Evolutionary conservation across 2,113 vertebrate species (phyloP), one percentile per base, ranked within the genome.

Genomic region (Podarcis muralis): DNA sequence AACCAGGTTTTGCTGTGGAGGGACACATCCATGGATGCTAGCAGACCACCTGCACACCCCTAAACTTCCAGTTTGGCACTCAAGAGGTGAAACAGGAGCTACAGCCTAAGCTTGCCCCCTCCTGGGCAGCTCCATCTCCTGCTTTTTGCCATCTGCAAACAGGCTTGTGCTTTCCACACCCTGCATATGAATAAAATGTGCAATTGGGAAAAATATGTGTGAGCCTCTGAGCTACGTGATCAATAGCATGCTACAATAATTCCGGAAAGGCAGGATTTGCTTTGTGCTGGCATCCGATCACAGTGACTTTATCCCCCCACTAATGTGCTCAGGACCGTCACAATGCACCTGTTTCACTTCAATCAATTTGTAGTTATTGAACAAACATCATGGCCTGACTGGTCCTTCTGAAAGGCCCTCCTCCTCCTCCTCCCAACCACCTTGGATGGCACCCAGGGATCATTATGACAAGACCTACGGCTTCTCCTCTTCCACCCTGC

Each of bases 291-390:
- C 85, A 85, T 92, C 83, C 88, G 86, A 88, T 37, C 76, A 91
- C 92, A 87, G 83, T 91, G 91, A 93, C 94, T 93, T 93, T 87
- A 87, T 90, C 92, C 92, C 87, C 91, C 57, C 15, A 5, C 91
- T 81, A 94, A 93, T 82, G 72, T 0, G 69, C 74, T 89, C 90
- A 90, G 0, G 43, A 88, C 77, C 6, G 20, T 40, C 77, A 88
- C 77, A 93, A 94, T 93, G 89, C 59, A 62, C 59, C 13, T 20
- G 90, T 94, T 95, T 92, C 91, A 85, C 85, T 89, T 92, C 90
- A 92, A 90, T 90, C 92, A 89, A 86, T 96, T 93, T 90, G 90
- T 87, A 91, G 43, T 91, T 93, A 94, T 92, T 94, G 94, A 94
- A 92, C 89, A 87, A 84, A 92, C 59, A 62, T 87, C 79, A 79